phyloP scores from a whole-genome alignment of 2,888 invertebrate species.

The Liopterus haemorrhoidalis region DNA sequence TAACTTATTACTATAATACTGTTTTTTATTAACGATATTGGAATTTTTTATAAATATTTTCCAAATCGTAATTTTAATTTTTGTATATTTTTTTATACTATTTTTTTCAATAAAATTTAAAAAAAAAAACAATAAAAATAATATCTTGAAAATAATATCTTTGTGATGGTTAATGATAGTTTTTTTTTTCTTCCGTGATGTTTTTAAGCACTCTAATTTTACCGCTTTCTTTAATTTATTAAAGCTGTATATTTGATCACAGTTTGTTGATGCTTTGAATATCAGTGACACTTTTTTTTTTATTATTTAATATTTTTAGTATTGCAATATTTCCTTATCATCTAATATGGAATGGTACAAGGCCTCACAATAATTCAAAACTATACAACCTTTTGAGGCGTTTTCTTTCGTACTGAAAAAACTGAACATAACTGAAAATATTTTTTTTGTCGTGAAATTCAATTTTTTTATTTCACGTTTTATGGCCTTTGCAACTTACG shows the following conservation, averaged over 20 bases:
- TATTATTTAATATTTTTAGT: constrained; percentile 8
- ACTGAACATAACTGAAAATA: too few relatives aligned
- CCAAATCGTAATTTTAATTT: constrained; percentile 28
- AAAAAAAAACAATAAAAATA: constrained; percentile 22
- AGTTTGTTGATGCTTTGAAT: constrained; percentile 16
- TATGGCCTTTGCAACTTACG: too few relatives aligned
- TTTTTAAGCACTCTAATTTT: constrained; percentile 11
- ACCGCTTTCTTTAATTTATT: constrained; percentile 13
- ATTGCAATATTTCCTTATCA: constrained; percentile 21
- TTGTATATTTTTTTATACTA: constrained; percentile 28
- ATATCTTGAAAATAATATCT: constrained; percentile 18
- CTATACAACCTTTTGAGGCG: too few relatives aligned
- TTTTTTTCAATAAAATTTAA: constrained; percentile 27
- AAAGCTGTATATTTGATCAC: constrained; percentile 23
- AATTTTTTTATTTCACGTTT: too few relatives aligned
- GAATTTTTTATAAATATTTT: constrained; percentile 39
- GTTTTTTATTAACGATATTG: constrained; percentile 32
- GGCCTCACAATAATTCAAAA: constrained; percentile 17
- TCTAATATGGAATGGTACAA: constrained; percentile 19
- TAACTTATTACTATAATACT: constrained; percentile 31
- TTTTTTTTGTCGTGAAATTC: too few relatives aligned
- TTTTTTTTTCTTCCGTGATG: constrained; percentile 6
- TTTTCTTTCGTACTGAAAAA: too few relatives aligned
- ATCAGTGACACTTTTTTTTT: constrained; percentile 1
- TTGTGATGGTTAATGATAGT: constrained; percentile 16